phyloP scores from a whole-genome alignment of 64 coral and sea anemone genomes.

The Montipora cactus region DNA sequence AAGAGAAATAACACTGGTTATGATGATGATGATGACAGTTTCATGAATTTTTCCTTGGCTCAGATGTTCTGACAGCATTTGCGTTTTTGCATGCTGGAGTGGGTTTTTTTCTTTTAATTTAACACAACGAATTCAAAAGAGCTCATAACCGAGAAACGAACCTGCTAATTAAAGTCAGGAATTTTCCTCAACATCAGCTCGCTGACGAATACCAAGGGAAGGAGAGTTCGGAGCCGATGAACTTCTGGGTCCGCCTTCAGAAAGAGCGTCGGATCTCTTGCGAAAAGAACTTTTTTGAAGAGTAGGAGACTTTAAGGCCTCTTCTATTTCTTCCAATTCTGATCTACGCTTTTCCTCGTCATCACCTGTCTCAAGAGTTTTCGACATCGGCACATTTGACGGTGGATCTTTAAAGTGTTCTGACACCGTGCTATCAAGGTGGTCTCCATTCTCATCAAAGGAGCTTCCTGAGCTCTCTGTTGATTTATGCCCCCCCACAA shows the following conservation, averaged over 20 bases:
- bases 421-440: background rate
- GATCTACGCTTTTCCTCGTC: background rate
- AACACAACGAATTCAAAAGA: too few relatives aligned
- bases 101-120: too few relatives aligned
- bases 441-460: background rate
- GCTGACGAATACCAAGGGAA: background rate
- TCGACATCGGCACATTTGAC: background rate
- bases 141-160: background rate
- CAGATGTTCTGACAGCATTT: too few relatives aligned
- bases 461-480: background rate
- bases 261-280: constrained; percentile 14
- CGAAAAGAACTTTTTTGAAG: constrained; percentile 38
- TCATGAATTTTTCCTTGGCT: too few relatives aligned
- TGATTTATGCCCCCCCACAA: background rate
- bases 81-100: too few relatives aligned
- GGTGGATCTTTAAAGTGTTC: background rate
- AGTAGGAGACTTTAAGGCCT: constrained; percentile 38
- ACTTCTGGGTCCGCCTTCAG: constrained; percentile 18
- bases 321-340: constrained; percentile 21
- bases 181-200: background rate
- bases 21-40: too few relatives aligned
- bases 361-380: background rate
- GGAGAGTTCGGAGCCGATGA: constrained; percentile 27
- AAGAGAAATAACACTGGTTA: too few relatives aligned
- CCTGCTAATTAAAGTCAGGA: background rate